Conservation (phyloP, 2,113 vertebrate genomes). For the Sylvia atricapilla region DNA sequence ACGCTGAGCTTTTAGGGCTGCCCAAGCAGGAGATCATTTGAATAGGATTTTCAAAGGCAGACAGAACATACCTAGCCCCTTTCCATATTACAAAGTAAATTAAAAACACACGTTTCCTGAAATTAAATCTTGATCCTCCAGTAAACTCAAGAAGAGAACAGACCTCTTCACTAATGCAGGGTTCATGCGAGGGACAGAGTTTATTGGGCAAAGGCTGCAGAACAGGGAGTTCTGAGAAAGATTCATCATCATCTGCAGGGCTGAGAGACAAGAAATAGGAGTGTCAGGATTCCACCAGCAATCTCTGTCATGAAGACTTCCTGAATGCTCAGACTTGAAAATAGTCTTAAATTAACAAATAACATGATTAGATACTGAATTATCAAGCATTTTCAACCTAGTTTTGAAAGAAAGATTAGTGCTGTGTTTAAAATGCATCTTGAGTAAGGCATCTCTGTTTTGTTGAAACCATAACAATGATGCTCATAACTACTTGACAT, state of each 20-base stretch:
- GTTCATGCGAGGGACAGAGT: neutral
- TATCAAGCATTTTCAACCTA: neutral
- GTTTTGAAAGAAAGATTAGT: neutral
- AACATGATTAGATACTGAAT: neutral
- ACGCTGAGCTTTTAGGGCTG: neutral
- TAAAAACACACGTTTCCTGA: neutral
- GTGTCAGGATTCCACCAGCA: neutral
- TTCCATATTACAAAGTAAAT: neutral
- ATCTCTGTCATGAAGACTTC: neutral
- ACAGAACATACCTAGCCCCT: neutral
- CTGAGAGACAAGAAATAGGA: neutral
- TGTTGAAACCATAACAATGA: neutral
- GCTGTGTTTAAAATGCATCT: neutral
- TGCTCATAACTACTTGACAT: neutral
- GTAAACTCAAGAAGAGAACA: neutral
- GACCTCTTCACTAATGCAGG: fast-evolving
- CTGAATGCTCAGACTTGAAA: neutral
- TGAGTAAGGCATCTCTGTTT: neutral
- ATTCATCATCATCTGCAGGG: neutral
- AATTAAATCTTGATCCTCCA: constrained; percentile 14
- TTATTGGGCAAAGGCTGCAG: neutral
- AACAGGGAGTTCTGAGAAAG: neutral
- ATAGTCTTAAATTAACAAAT: neutral
- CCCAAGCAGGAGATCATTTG: neutral
- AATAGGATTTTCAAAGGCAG: constrained; percentile 30